Base-by-base conservation (phyloP, 53 echinoderm and acorn worm genomes). In the Hippasteria phrygiana region DNA sequence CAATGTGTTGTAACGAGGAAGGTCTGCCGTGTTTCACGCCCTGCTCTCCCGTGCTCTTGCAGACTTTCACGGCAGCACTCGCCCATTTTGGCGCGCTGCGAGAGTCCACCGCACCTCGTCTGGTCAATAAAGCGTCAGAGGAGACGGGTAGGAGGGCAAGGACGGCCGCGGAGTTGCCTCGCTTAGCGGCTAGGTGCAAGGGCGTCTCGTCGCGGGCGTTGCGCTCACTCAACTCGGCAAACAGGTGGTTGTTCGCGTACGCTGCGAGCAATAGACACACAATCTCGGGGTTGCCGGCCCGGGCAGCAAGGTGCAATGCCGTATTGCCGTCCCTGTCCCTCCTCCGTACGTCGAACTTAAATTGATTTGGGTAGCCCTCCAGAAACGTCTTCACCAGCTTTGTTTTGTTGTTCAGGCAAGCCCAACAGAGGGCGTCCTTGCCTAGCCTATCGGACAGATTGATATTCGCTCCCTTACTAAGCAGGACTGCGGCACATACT, bases 321-420 rank as follows among this genome's bases (percentile, higher is more conserved):
- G 91, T 94, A 39, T 94, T 79, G 42, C 94, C 94, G 73, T 84
- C 71, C 43, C 85, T 51, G 64, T 94, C 94, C 40, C 41, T 64
- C 26, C 86, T 76, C 39, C 80, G 84, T 27, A 91, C 40, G 64
- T 94, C 87, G 73, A 92, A 89, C 33, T 56, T 20, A 55, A 42
- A 73, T 31, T 74, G 53, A 47, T 70, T 74, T 0, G 73, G 90
- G 34, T 73, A 47, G 59, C 59, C 81, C 48, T 54, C 55, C 54
- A 90, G 76, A 17, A 90, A 72, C 9, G 45, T 32, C 59, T 73
- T 32, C 4, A 82, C 82, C 5, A 90, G 46, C 53, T 73, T 51
- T 13, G 73, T 46, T 36, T 55, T 90, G 45, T 56, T 74, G 22
- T 81, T 82, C 80, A 33, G 34, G 36, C 90, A 90, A 2, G 90